Conservation (phyloP, 2,113 vertebrate species). For the Rhinolophus ferrumequinum region DNA sequence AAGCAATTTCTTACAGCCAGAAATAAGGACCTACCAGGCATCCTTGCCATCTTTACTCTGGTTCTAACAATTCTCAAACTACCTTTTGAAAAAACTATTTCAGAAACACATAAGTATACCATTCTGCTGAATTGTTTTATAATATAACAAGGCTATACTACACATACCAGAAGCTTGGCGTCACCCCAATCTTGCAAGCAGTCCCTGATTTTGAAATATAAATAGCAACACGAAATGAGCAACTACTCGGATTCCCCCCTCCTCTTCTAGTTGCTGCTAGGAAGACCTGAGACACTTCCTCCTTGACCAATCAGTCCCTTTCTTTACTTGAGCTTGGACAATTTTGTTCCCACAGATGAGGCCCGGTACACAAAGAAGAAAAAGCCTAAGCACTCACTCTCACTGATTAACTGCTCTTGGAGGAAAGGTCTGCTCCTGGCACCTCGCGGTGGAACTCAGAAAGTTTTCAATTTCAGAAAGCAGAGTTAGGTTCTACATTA, state of each 20-base stretch:
- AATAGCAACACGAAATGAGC: slow-evolving; percentile 6
- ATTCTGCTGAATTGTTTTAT: slow-evolving; percentile 57
- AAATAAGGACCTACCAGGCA: slow-evolving; percentile 24
- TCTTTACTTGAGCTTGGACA: slow-evolving; percentile 18
- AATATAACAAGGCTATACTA: slow-evolving; percentile 54
- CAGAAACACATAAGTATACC: not conserved
- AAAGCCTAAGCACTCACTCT: not conserved
- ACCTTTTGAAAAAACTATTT: slow-evolving; percentile 35
- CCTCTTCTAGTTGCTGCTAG: slow-evolving; percentile 23
- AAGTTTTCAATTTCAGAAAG: slow-evolving; percentile 64
- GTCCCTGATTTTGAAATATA: slow-evolving; percentile 47
- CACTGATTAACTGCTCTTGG: slow-evolving; percentile 35
- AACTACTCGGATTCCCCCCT: not conserved
- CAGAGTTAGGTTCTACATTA: slow-evolving; percentile 64
- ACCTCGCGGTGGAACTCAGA: slow-evolving; percentile 64
- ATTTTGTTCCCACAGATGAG: not conserved
- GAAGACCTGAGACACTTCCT: not conserved
- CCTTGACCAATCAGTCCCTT: not conserved
- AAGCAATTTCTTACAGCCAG: slow-evolving; percentile 11
- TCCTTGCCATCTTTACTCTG: not conserved
- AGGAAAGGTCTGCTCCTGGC: slow-evolving; percentile 63
- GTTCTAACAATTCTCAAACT: slow-evolving; percentile 1
- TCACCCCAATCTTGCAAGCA: slow-evolving; percentile 61
- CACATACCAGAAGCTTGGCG: slow-evolving; percentile 72
- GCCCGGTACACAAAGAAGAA: not conserved